Base-by-base conservation (phyloP, 2,113 vertebrate species). In the Poecile atricapillus region DNA sequence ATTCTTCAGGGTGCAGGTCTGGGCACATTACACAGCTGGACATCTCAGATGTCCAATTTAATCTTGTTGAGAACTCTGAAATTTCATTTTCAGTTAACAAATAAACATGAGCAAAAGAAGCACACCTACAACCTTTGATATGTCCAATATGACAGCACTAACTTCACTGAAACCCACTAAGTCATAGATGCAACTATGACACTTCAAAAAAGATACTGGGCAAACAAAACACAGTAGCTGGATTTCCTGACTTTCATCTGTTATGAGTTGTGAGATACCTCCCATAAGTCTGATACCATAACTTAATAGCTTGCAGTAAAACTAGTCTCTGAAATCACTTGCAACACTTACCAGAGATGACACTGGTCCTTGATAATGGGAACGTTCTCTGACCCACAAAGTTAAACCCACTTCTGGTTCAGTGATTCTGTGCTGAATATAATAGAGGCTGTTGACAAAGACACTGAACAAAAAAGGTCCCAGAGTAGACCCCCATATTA, bases 51-150 rank as follows among this genome's bases (percentile, higher is more conserved):
- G 39, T 39, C 1, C 7, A 65, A 46, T 62, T 78, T 91, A 12
- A 11, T 84, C 35, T 65, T 77, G 12, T 11, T 85, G 58, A 86
- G 31, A 83, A 46, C 25, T 81, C 73, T 71, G 25, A 18, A 92
- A 79, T 89, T 82, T 89, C 76, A 39, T 82, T 95, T 82, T 78
- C 24, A 60, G 65, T 62, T 71, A 76, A 80, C 19, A 88, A 80
- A 74, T 71, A 74, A 58, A 65, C 30, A 41, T 41, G 39, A 74
- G 12, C 15, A 79, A 65, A 75, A 70, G 52, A 62, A 64, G 10
- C 8, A 65, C 9, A 58, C 17, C 9, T 63, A 41, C 5, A 30
- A 10, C 33, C 14, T 68, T 80, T 89, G 13, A 35, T 79, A 59
- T 44, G 8, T 60, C 44, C 18, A 33, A 2, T 17, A 46, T 62